These are phyloP conservation scores for Scaptomyza tumidula DNA, from an alignment of 2,888 invertebrate species.

Conservation along the genomic window DNA sequence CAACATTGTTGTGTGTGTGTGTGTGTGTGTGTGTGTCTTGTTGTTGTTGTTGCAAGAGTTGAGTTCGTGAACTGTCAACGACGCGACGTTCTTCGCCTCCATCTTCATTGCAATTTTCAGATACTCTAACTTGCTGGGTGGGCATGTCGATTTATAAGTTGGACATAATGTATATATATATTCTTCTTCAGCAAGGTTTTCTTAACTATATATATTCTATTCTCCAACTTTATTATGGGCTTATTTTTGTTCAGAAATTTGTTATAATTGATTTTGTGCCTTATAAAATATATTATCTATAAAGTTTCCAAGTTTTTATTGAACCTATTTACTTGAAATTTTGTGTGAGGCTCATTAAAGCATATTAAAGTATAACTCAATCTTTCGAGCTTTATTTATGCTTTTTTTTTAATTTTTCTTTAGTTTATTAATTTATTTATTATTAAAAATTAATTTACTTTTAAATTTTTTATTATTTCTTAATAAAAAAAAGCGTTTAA, in stretches of 20 bases:
- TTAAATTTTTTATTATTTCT: too few species aligned
- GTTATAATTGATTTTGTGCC: neutral
- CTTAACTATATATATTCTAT: too few species aligned
- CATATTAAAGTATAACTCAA: too few species aligned
- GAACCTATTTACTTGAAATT: neutral
- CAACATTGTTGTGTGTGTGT: neutral
- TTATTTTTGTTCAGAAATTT: neutral
- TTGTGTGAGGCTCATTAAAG: too few species aligned
- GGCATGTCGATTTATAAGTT: neutral
- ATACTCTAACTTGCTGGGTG: constrained; percentile 6
- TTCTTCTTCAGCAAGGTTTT: too few species aligned
- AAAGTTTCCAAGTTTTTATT: neutral
- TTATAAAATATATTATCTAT: neutral
- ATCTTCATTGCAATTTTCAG: constrained; percentile 46
- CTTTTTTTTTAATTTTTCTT: too few species aligned
- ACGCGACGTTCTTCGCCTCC: constrained; percentile 39
- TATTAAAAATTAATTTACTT: too few species aligned
- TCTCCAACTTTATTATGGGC: too few species aligned
- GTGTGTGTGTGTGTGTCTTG: constrained; percentile 11
- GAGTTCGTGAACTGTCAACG: constrained; percentile 78
- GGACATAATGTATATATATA: too few species aligned
- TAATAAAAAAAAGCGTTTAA: too few species aligned
- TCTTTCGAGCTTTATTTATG: too few species aligned
- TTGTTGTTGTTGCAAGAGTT: constrained; percentile 8
- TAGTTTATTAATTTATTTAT: neutral